Conservation (phyloP, 2,113 vertebrate genomes). For the Neogale vison region DNA sequence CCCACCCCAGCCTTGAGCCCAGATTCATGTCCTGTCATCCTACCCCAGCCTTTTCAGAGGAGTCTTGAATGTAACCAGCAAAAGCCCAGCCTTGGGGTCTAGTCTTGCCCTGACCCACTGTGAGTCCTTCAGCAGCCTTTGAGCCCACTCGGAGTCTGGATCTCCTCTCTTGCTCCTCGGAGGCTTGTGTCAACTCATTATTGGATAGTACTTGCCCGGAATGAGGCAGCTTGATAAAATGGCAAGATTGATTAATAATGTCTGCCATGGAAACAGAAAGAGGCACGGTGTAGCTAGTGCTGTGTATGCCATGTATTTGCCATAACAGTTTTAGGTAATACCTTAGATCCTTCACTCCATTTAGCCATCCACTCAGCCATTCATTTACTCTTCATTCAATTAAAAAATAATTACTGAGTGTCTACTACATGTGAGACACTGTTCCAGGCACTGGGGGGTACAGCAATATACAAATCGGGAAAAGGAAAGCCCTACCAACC, state of each 20-base stretch:
- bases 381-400: background rate
- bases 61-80: background rate
- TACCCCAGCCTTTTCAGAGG: no score
- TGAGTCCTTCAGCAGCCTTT: accelerated
- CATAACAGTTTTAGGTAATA: background rate
- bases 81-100: background rate
- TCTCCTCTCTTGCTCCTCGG: background rate
- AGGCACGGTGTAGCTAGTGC: accelerated
- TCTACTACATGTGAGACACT: background rate
- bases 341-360: background rate
- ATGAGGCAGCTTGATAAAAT: background rate
- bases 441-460: background rate
- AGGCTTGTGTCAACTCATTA: background rate
- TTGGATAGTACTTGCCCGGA: no score
- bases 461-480: accelerated
- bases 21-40: accelerated
- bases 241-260: background rate
- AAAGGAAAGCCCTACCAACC: background rate
- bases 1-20: background rate
- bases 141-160: background rate
- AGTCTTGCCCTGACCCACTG: background rate
- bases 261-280: background rate
- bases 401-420: background rate
- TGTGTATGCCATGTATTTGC: background rate
- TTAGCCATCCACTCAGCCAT: background rate